Evolutionary conservation across 2,797 vertebrate species (phyloP).

Genomic region (Alfaro cultratus): DNA sequence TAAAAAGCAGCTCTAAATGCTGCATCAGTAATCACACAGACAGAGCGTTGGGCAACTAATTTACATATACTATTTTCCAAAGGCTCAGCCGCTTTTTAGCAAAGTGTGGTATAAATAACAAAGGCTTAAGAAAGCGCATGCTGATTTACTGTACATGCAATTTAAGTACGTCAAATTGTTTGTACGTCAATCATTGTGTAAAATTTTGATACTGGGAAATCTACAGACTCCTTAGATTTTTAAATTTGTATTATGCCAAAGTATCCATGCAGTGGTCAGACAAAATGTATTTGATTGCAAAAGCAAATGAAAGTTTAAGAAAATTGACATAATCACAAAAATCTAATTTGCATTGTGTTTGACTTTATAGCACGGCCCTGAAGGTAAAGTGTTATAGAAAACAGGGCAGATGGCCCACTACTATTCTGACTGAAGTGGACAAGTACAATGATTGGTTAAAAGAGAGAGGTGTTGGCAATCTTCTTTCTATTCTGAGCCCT

Average conservation of each 20-base stretch:
- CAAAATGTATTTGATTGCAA: not conserved
- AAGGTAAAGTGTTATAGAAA: not conserved
- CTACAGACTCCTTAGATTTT: not conserved
- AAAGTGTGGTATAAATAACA: conserved; percentile 4
- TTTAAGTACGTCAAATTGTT: not conserved
- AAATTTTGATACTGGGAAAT: not conserved
- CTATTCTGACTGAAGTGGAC: not conserved
- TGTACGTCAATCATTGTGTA: too few relatives aligned
- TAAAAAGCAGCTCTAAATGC: not conserved
- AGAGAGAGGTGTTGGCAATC: not conserved
- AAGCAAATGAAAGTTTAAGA: not conserved
- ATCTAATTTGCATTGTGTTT: not conserved
- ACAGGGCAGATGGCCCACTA: not conserved
- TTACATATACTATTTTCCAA: not conserved
- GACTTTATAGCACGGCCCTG: not conserved
- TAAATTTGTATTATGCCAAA: not conserved
- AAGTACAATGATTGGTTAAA: not conserved
- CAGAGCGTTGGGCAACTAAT: conserved; percentile 12
- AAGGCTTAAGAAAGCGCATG: not conserved
- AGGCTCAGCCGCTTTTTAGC: not conserved
- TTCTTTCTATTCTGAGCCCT: not conserved
- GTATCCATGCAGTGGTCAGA: not conserved
- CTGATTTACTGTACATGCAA: not conserved
- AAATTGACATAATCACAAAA: not conserved
- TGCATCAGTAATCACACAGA: conserved; percentile 19